Conservation (phyloP, 2,113 vertebrate species). For the Meleagris gallopavo region DNA sequence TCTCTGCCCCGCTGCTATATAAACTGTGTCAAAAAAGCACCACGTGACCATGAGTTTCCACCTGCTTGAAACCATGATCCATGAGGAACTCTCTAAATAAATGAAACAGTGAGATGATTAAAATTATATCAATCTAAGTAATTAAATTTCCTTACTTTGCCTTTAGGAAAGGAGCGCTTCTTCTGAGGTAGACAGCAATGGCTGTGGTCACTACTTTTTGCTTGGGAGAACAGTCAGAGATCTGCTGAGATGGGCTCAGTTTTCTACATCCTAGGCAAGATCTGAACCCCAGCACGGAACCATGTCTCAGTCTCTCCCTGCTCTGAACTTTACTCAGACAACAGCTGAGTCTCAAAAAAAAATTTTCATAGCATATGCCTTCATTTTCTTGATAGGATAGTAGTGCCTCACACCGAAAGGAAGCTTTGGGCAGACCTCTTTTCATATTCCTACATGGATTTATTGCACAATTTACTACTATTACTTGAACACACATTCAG, state of each 20-base stretch:
- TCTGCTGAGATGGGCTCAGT: background rate
- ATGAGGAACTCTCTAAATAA: background rate
- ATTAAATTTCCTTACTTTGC: background rate
- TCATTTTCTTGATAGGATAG: background rate
- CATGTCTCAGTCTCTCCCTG: rapidly evolving
- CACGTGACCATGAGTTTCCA: background rate
- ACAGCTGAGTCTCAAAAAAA: background rate
- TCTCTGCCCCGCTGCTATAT: background rate
- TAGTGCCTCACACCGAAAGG: background rate
- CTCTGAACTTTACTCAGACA: background rate
- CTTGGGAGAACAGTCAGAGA: background rate
- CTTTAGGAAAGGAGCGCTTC: background rate
- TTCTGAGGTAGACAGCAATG: background rate
- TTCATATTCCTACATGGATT: background rate
- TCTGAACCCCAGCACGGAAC: background rate
- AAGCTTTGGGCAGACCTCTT: background rate
- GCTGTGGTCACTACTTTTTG: background rate
- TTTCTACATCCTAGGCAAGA: background rate
- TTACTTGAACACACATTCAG: background rate
- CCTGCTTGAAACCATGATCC: background rate
- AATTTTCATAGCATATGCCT: background rate
- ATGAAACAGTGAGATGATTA: background rate
- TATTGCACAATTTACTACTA: background rate
- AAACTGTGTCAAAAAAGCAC: background rate
- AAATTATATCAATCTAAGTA: background rate